Base-by-base conservation (phyloP, 2,797 vertebrate species). In the Argya squamiceps region DNA sequence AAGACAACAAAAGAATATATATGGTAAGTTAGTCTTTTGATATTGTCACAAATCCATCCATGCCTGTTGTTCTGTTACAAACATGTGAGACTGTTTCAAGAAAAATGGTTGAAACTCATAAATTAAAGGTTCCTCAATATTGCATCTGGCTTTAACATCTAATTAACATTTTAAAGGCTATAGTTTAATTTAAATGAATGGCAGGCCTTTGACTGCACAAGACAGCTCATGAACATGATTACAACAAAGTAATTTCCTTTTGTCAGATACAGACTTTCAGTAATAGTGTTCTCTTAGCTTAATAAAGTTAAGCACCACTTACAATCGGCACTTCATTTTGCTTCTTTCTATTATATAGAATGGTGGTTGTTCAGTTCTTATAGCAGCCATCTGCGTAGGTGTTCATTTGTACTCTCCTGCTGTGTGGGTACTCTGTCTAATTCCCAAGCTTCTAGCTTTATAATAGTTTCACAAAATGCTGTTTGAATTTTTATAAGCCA, bases 281-380 rank as follows among this genome's bases (percentile, higher is more conserved):
- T 94, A 94, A 96, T 93, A 95, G 92, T 94, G 92, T 97, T 97
- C 92, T 95, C 96, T 97, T 96, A 90, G 96, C 94, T 98, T 97
- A 97, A 97, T 97, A 97, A 97, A 98, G 95, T 97, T 97, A 97
- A 98, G 95, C 91, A 97, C 96, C 96, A 97, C 96, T 97, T 98
- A 97, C 59, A 96, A 95, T 91, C 64, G 53, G 90, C 92, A 97
- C 94, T 97, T 97, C 95, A 97, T 95, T 97, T 97, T 96, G 78
- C 85, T 93, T 97, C 91, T 93, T 95, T 97, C 95, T 95, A 88
- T 97, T 97, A 84, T 95, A 92, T 83, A 95, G 92, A 60, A 39
- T 76, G 69, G 93, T 96, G 92, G 83, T 93, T 96, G 91, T 95
- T 98, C 95, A 96, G 91, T 98, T 98, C 93, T 97, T 95, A 96